phyloP scores from a whole-genome alignment of 2,888 invertebrate species.

The Agriopis aurantiaria region DNA sequence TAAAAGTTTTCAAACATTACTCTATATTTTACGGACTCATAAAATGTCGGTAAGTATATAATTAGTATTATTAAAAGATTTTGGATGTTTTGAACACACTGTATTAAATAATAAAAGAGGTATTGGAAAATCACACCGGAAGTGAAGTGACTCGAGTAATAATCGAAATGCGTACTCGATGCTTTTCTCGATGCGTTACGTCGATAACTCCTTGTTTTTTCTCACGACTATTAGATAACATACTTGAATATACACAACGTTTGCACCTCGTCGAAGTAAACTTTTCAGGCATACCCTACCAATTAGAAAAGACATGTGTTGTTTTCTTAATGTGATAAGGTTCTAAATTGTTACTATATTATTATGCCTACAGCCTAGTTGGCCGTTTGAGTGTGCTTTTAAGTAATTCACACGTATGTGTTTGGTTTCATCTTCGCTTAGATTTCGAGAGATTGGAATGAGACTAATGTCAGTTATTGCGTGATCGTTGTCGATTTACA shows the following conservation, averaged over 20 bases:
- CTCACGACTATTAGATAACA: slow-evolving; percentile 65
- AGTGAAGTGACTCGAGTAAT: slow-evolving; percentile 44
- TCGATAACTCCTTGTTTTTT: slow-evolving; percentile 58
- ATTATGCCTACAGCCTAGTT: slow-evolving; percentile 4
- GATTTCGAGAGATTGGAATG: slow-evolving; percentile 44
- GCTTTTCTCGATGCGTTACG: slow-evolving; percentile 50
- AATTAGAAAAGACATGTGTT: neutral
- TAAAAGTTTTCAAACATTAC: no score
- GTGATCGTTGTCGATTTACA: slow-evolving; percentile 34
- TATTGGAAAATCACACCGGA: slow-evolving; percentile 43
- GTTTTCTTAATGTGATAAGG: slow-evolving; percentile 13
- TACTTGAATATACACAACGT: slow-evolving; percentile 11
- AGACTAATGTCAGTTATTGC: slow-evolving; percentile 44
- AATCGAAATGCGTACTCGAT: slow-evolving; percentile 49
- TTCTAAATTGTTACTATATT: slow-evolving; percentile 2
- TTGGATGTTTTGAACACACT: neutral
- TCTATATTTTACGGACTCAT: no score
- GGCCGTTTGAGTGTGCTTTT: slow-evolving; percentile 33
- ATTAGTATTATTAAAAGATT: neutral
- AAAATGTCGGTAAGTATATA: neutral
- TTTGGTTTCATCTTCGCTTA: slow-evolving; percentile 42
- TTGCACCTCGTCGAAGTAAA: slow-evolving; percentile 13
- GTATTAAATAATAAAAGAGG: slow-evolving; percentile 5
- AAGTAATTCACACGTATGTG: slow-evolving; percentile 40
- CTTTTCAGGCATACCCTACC: neutral